Evolutionary conservation across 1,140 invertebrate genomes (phyloP), one percentile per base, ranked within the genome.

Genomic region (Drosophila eugracilis): DNA sequence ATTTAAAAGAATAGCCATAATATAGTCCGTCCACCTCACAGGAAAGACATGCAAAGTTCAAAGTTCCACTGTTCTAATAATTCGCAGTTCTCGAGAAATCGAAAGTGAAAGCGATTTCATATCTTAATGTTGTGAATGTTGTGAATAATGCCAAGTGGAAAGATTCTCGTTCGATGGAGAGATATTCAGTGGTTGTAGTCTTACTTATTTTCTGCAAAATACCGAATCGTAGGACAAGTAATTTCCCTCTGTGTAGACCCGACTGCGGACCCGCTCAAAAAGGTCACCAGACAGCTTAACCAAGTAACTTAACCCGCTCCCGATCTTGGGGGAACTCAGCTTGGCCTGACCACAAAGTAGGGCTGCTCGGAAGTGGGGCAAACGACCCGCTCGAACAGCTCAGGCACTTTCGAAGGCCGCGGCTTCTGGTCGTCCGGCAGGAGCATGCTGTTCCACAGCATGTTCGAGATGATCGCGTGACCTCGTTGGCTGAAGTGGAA

Each of bases 401-500:
- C 21, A 0, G 77, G 62, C 4, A 86, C 10, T 2, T 24, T 34
- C 22, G 24, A 37, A 3, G 75, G 60, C 2, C 26, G 59, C 1
- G 75, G 76, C 14, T 83, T 89, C 17, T 48, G 48, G 0, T 74
- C 91, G 63, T 57, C 91, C 7, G 94, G 94, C 81, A 94, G 86
- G 44, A 94, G 28, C 88, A 94, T 92, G 77, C 93, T 95, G 79
- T 94, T 95, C 94, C 94, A 95, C 7, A 94, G 71, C 19, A 90
- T 71, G 69, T 93, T 93, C 0, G 93, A 92, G 19, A 75, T 34
- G 28, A 88, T 89, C 1, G 94, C 93, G 67, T 96, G 93, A 5
- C 92, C 92, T 49, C 94, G 94, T 75, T 95, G 94, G 78, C 94
- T 95, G 1, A 94, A 92, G 77, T 96, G 96, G 73, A 96, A 96